These are phyloP conservation scores for Cyanoderma ruficeps DNA, from an alignment of 2,113 vertebrate species.

Conservation along the genomic window DNA sequence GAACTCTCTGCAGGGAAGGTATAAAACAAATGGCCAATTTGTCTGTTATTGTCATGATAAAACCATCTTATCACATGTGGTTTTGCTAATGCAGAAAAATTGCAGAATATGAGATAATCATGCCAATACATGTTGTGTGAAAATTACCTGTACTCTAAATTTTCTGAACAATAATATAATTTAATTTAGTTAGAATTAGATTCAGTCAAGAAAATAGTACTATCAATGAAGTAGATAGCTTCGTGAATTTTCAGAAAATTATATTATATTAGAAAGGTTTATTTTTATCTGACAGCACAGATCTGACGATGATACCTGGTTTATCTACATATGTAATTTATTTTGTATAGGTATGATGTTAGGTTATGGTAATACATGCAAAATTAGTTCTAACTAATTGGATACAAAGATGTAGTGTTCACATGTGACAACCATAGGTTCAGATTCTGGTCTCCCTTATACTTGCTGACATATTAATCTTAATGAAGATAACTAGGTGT, in stretches of 20 bases:
- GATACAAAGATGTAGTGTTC: neutral
- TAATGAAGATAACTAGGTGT: neutral
- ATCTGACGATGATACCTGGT: neutral
- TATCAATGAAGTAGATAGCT: neutral
- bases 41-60: neutral
- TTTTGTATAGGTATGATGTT: neutral
- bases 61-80: neutral
- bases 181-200: neutral
- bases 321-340: neutral
- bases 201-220: neutral
- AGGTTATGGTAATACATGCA: neutral
- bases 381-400: neutral
- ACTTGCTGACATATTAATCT: neutral
- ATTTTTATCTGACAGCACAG: neutral
- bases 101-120: neutral
- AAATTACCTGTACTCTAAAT: neutral
- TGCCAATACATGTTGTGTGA: neutral
- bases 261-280: neutral
- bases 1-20: neutral
- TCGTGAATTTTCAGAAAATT: neutral
- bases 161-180: neutral
- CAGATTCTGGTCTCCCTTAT: neutral
- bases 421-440: rapidly evolving
- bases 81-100: neutral
- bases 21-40: neutral